Percentiles rank a stretch among this genome's conserved stretches.
Evolutionary conservation across 2,888 invertebrate species (phyloP).

Genomic region (Hypena proboscidalis): DNA sequence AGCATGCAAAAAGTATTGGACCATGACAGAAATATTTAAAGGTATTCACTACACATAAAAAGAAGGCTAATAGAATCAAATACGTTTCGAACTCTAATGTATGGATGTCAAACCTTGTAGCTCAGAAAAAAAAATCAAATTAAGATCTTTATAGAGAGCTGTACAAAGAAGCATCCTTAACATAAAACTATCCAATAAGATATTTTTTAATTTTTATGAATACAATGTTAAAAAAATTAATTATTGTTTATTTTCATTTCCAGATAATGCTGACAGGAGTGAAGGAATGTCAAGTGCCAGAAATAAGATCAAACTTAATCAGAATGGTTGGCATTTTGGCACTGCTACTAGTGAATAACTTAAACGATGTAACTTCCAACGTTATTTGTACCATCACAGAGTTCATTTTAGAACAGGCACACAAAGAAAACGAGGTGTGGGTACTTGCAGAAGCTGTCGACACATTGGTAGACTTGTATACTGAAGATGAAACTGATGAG

Average conservation of each 20-base stretch:
- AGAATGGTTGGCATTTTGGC: slow-evolving; percentile 86
- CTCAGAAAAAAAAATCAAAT: too few species aligned
- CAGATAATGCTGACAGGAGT: slow-evolving; percentile 84
- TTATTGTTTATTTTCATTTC: slow-evolving; percentile 44
- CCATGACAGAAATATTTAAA: too few species aligned
- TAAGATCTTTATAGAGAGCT: too few species aligned
- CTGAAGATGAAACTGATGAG: slow-evolving; percentile 89
- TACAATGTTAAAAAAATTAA: too few species aligned
- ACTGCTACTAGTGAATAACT: slow-evolving; percentile 71
- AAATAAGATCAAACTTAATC: slow-evolving; percentile 85
- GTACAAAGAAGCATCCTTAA: too few species aligned
- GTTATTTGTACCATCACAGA: slow-evolving; percentile 79
- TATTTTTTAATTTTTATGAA: too few species aligned
- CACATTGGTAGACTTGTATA: slow-evolving; percentile 90
- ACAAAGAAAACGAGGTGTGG: slow-evolving; percentile 88
- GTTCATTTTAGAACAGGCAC: slow-evolving; percentile 86
- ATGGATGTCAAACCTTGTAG: too few species aligned
- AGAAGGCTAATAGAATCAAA: too few species aligned
- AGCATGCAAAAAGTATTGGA: too few species aligned
- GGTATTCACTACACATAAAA: too few species aligned
- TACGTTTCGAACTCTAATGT: too few species aligned
- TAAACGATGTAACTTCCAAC: slow-evolving; percentile 66
- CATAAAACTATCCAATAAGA: too few species aligned
- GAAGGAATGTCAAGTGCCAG: slow-evolving; percentile 79
- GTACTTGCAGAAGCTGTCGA: slow-evolving; percentile 91